Evolutionary conservation across 2,797 vertebrate genomes (phyloP).

Genomic region (Apogon talboti): DNA sequence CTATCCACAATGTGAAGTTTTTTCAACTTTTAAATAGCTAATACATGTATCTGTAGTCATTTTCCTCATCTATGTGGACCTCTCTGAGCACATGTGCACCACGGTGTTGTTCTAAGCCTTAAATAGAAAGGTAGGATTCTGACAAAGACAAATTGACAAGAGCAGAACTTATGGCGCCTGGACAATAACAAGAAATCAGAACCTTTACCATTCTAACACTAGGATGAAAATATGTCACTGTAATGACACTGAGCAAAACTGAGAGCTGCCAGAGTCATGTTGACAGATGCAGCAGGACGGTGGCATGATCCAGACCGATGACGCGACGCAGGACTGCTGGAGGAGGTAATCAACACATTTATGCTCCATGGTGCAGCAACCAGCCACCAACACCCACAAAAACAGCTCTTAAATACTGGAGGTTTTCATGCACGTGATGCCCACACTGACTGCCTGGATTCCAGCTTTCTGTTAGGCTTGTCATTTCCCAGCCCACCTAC

Average conservation of each 20-base stretch:
- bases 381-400: slow-evolving; percentile 7
- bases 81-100: too few relatives aligned
- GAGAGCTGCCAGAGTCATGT: slow-evolving; percentile 23
- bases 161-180: slow-evolving; percentile 14
- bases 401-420: slow-evolving; percentile 10
- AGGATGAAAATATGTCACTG: slow-evolving; percentile 40
- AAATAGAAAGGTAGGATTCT: slow-evolving; percentile 22
- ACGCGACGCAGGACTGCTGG: slow-evolving; percentile 44
- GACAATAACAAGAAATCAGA: slow-evolving; percentile 35
- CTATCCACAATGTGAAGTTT: too few relatives aligned
- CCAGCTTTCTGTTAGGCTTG: slow-evolving; percentile 7
- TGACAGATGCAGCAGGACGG: slow-evolving; percentile 12
- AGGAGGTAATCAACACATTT: slow-evolving; percentile 43
- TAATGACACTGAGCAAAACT: slow-evolving; percentile 40
- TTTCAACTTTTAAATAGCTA: too few relatives aligned
- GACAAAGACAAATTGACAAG: slow-evolving; percentile 36
- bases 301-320: slow-evolving; percentile 35
- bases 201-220: slow-evolving; percentile 20
- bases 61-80: too few relatives aligned
- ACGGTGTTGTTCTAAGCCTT: too few relatives aligned
- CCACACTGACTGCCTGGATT: background rate
- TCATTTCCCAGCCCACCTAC: slow-evolving; percentile 17
- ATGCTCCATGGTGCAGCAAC: slow-evolving; percentile 18
- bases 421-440: slow-evolving; percentile 15
- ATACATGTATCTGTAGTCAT: too few relatives aligned